Evolutionary conservation across 2,113 vertebrate species (phyloP).

Genomic region (Anguilla rostrata): DNA sequence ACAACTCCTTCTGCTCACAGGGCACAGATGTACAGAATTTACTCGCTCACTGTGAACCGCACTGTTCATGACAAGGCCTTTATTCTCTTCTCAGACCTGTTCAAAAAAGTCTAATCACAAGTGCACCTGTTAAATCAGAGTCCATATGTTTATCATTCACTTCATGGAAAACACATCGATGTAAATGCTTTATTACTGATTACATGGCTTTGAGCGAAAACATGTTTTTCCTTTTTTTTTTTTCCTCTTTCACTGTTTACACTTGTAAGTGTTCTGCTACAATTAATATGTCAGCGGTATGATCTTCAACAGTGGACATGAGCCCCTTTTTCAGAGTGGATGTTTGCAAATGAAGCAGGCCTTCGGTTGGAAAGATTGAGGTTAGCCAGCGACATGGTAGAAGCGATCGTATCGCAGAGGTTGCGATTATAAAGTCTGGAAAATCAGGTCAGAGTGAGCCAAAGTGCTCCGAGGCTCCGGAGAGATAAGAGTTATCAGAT

Average conservation of each 20-base stretch:
- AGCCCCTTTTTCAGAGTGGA: slow-evolving; percentile 14
- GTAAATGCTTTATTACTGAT: slow-evolving; percentile 30
- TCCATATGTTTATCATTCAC: slow-evolving; percentile 7
- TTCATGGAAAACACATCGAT: background rate
- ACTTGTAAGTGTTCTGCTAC: slow-evolving; percentile 34
- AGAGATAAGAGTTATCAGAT: slow-evolving; percentile 66
- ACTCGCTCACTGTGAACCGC: slow-evolving; percentile 63
- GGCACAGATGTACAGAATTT: slow-evolving; percentile 61
- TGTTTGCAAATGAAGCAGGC: slow-evolving; percentile 39
- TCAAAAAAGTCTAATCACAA: background rate
- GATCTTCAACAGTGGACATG: slow-evolving; percentile 10
- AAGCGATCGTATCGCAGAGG: slow-evolving; percentile 59
- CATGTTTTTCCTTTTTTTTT: slow-evolving; percentile 19
- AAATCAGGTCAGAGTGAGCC: slow-evolving; percentile 63
- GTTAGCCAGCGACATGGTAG: slow-evolving; percentile 52
- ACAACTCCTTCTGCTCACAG: slow-evolving; percentile 56
- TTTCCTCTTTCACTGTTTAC: slow-evolving; percentile 29
- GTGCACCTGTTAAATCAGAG: slow-evolving; percentile 38
- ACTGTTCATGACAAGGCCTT: background rate
- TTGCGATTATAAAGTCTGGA: slow-evolving; percentile 41
- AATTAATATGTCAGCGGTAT: background rate
- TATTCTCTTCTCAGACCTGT: slow-evolving; percentile 9
- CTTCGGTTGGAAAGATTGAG: slow-evolving; percentile 48
- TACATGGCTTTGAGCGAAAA: slow-evolving; percentile 9
- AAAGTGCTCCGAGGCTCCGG: slow-evolving; percentile 58